Evolutionary conservation across 1,140 invertebrate species (phyloP).

Genomic region (Orchesella cincta): DNA sequence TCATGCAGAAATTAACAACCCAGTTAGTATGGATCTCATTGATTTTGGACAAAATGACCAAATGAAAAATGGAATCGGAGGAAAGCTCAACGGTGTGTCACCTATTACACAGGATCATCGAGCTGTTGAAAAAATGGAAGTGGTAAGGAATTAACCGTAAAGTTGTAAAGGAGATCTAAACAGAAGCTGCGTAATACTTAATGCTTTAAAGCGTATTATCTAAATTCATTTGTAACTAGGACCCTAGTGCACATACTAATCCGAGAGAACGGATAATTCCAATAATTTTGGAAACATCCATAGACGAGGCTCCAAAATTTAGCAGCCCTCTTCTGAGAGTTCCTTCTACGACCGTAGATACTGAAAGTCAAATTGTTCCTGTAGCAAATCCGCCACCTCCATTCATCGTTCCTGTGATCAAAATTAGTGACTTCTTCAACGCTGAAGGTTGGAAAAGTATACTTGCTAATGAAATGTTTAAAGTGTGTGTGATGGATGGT

Average conservation of each 20-base stretch:
- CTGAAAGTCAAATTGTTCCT: background rate
- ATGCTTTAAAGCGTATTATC: too few species aligned
- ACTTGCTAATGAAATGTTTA: too few species aligned
- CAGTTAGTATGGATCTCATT: slow-evolving; percentile 19
- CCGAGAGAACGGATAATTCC: slow-evolving; percentile 5
- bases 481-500: too few species aligned
- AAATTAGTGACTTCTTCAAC: slow-evolving; percentile 22
- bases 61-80: too few species aligned
- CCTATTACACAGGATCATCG: too few species aligned
- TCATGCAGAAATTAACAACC: background rate
- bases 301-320: background rate
- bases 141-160: too few species aligned
- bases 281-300: background rate
- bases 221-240: too few species aligned
- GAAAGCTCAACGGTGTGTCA: too few species aligned
- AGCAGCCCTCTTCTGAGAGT: background rate
- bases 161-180: too few species aligned
- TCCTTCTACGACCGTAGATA: background rate
- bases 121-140: too few species aligned
- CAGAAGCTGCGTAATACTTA: too few species aligned
- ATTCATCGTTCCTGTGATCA: slow-evolving; percentile 5
- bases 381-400: background rate
- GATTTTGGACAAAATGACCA: slow-evolving; percentile 17
- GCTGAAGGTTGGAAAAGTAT: slow-evolving; percentile 28
- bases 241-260: too few species aligned